Conservation (phyloP, 2,113 vertebrate species). For the Meriones unguiculatus region DNA sequence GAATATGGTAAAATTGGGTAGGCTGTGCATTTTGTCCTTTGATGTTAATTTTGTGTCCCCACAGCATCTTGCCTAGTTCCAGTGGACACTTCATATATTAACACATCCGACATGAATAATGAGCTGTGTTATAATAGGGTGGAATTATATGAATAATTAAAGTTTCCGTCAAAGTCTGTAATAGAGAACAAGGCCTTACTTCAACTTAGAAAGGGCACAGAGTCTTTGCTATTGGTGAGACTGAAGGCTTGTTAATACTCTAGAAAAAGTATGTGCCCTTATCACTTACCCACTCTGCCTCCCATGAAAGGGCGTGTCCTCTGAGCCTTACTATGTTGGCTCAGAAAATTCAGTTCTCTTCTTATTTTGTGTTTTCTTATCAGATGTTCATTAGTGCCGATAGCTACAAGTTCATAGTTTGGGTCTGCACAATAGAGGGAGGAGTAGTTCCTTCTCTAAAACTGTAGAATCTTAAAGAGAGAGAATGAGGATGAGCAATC, state of each 20-base stretch:
- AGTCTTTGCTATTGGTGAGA: constrained; percentile 71
- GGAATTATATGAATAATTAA: constrained; percentile 80
- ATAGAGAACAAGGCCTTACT: constrained; percentile 62
- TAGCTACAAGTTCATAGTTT: neutral
- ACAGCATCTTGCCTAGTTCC: constrained; percentile 24
- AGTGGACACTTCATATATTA: constrained; percentile 63
- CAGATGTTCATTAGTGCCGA: neutral
- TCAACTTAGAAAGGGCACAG: constrained; percentile 64
- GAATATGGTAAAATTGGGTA: neutral
- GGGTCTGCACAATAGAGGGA: neutral
- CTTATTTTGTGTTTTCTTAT: neutral
- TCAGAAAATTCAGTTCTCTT: neutral
- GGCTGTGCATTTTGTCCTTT: constrained; percentile 23
- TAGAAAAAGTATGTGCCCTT: constrained; percentile 35
- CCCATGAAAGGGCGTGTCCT: constrained; percentile 31
- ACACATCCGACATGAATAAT: constrained; percentile 66
- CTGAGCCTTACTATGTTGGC: neutral
- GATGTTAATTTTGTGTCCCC: constrained; percentile 1
- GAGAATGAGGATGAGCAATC: neutral
- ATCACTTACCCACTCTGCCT: constrained; percentile 36
- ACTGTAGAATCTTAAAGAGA: neutral
- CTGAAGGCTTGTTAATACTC: constrained; percentile 72
- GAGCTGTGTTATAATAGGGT: constrained; percentile 73
- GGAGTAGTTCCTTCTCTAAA: neutral
- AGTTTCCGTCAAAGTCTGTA: constrained; percentile 66